These are phyloP conservation scores for Oryzias javanicus DNA, from an alignment of 2,113 vertebrate species.

Conservation along the genomic window DNA sequence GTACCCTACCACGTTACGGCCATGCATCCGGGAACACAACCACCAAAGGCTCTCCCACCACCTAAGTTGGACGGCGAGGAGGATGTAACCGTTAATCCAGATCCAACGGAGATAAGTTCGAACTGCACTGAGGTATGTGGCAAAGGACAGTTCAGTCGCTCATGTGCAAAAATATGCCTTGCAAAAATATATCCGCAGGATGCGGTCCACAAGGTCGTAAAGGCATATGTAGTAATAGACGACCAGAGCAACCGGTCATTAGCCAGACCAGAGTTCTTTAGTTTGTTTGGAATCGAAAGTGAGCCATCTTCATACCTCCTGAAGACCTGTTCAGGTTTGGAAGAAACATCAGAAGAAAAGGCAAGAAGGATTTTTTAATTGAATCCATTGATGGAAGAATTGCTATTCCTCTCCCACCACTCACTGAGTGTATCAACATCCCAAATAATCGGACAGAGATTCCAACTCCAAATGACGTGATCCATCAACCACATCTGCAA, in stretches of 20 bases:
- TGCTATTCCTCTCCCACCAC: conserved; percentile 4
- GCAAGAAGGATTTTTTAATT: background rate
- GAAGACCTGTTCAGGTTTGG: background rate
- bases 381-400: background rate
- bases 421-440: conserved; percentile 12
- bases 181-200: background rate
- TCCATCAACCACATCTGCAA: background rate
- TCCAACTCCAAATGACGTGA: background rate
- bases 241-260: background rate
- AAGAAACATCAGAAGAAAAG: background rate
- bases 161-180: conserved; percentile 10
- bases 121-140: background rate
- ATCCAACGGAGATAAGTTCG: background rate
- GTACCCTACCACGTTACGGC: background rate
- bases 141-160: background rate
- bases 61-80: background rate
- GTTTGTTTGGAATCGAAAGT: background rate
- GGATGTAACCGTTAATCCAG: background rate
- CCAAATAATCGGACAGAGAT: conserved; percentile 6
- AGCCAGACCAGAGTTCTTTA: background rate
- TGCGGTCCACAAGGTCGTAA: background rate
- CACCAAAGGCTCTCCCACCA: background rate
- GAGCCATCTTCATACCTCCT: background rate
- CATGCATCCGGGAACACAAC: conserved; percentile 4
- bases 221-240: background rate